Evolutionary conservation across 2,888 invertebrate genomes (phyloP), one percentile per base, ranked within the genome.

Genomic region (Hydraecia micacea): DNA sequence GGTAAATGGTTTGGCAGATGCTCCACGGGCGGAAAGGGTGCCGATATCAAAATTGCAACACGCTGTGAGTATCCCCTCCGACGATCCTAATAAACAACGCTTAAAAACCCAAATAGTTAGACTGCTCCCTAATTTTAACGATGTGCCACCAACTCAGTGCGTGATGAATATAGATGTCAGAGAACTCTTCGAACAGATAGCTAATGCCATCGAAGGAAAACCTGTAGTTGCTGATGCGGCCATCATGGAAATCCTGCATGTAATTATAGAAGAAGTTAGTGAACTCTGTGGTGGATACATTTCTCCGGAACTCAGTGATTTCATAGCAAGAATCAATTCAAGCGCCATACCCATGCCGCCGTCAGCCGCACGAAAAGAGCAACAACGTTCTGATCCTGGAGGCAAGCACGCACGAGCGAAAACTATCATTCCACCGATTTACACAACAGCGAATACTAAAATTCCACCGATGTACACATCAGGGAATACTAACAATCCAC

Each of bases 131-230:
- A 39, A 66, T 39, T 66, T 39, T 39, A 66, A 66, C 18, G 39
- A 66, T 66, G n/a, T 67, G 32, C 73, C 67, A 28, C 39, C 55
- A 28, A 9, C 55, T 55, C 39, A 42, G 39, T 11, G 49, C 49
- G 15, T 28, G 46, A 62, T 60, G 72, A 72, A 75, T 49, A 39
- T 75, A 6, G 46, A 75, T 4, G 11, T 75, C 36, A 36, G 15
- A 49, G 74, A 73, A 39, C 49, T 75, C 7, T 75, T 52, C n/a
- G 11, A 52, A 28, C 73, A 75, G 25, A 73, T 73, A 32, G 75
- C 73, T 73, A 75, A 75, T 63, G 75, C 75, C 21, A 52, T 73
- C 11, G 75, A 73, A 75, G 75, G 75, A 2, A 73, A 18, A 73
- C 73, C 73, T 25, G 75, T 75, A 63, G 74, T 73, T 9, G 73